phyloP scores from a whole-genome alignment of 1,140 invertebrate species.

The Lasaia peninsularis region DNA sequence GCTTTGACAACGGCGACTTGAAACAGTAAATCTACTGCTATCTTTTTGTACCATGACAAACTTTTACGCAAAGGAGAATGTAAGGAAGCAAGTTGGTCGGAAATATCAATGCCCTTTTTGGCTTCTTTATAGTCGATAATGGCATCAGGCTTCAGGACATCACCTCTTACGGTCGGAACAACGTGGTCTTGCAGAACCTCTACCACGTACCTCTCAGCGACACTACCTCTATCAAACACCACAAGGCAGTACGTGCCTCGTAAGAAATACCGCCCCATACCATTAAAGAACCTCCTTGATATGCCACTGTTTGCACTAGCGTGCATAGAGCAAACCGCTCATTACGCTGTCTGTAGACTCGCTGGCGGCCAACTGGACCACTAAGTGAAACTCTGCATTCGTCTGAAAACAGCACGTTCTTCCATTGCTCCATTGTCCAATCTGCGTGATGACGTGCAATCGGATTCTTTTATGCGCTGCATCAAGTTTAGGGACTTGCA shows the following conservation, averaged over 20 bases:
- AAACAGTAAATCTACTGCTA: constrained; percentile 23
- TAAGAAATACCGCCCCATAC: constrained; percentile 13
- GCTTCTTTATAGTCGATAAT: constrained; percentile 51
- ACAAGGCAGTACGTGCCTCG: constrained; percentile 20
- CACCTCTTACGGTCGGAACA: constrained; percentile 26
- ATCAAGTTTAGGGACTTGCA: not conserved
- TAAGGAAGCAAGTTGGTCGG: constrained; percentile 31
- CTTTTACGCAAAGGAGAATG: constrained; percentile 25
- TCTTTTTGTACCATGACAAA: constrained; percentile 26
- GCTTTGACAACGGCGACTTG: constrained; percentile 23
- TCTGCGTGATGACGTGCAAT: not conserved
- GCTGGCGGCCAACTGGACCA: constrained; percentile 8
- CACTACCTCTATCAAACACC: constrained; percentile 21
- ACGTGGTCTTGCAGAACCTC: constrained; percentile 20
- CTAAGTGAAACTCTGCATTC: constrained; percentile 3
- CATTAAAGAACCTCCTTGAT: constrained; percentile 14
- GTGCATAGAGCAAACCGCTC: constrained; percentile 9
- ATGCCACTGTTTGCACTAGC: constrained; percentile 2
- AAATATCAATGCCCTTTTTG: constrained; percentile 55
- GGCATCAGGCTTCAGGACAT: constrained; percentile 39
- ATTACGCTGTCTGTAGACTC: constrained; percentile 9
- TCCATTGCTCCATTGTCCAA: not conserved
- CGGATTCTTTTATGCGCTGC: not conserved
- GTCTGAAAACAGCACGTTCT: constrained; percentile 6
- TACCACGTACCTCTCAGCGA: constrained; percentile 19